phyloP scores from a whole-genome alignment of 2,797 vertebrate species.

The Spea hammondii region DNA sequence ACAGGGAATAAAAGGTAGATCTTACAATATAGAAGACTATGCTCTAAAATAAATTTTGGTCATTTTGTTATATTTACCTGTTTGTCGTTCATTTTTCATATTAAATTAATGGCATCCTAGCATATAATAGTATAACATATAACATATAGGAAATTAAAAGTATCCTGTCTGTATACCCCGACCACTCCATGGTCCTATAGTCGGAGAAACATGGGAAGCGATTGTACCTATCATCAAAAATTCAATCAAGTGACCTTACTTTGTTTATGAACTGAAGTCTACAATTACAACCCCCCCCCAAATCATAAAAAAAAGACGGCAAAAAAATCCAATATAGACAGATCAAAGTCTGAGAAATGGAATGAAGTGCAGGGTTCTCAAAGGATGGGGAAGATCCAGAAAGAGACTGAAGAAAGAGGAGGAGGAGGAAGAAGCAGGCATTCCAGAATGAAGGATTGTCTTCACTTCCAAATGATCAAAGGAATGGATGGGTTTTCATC shows the following conservation, averaged over 20 bases:
- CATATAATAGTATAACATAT: no score
- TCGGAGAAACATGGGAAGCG: constrained; percentile 23
- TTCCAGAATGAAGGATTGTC: constrained; percentile 51
- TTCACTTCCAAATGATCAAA: constrained; percentile 48
- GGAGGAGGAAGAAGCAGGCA: constrained; percentile 47
- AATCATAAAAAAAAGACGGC: constrained; percentile 29
- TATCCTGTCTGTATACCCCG: no score
- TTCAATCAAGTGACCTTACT: constrained; percentile 16
- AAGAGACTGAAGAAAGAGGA: not conserved
- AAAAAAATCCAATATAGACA: constrained; percentile 39
- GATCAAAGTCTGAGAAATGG: constrained; percentile 46
- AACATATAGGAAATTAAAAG: no score
- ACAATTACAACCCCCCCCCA: constrained; percentile 41
- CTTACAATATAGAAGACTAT: no score
- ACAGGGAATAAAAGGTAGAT: no score
- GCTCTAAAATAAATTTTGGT: no score
- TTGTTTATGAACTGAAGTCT: constrained; percentile 42
- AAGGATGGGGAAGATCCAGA: constrained; percentile 32
- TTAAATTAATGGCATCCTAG: no score
- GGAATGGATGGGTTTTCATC: constrained; percentile 45
- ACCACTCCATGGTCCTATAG: not conserved
- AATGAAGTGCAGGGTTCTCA: constrained; percentile 40
- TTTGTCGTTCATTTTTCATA: no score
- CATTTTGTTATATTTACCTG: no score
- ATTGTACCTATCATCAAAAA: constrained; percentile 45